A percentile compares a stretch with the other conserved stretches of the same genome.
These are phyloP conservation scores for Diachasma alloeum DNA, from an alignment of 1,140 invertebrate species.

Conservation along the genomic window DNA sequence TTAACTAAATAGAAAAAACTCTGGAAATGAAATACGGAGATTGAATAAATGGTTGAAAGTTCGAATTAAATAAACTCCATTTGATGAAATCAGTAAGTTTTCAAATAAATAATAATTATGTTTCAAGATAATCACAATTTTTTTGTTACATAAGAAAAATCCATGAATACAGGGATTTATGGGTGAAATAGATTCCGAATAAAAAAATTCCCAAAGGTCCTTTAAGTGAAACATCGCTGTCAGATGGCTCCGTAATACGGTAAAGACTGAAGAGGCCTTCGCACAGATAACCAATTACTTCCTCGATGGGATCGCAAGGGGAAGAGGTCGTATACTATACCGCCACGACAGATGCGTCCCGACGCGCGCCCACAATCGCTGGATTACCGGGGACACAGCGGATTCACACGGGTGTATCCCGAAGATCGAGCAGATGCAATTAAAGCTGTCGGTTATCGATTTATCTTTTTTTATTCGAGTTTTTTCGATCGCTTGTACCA, in stretches of 20 bases:
- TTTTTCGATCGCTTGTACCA: too few relatives aligned
- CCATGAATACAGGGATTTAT: background rate
- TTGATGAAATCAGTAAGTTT: too few relatives aligned
- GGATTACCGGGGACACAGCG: conserved; percentile 47
- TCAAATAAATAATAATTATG: too few relatives aligned
- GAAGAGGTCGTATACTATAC: conserved; percentile 1
- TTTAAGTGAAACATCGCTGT: conserved; percentile 37
- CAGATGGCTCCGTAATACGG: conserved; percentile 53
- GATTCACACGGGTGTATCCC: background rate
- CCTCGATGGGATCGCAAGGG: conserved; percentile 31
- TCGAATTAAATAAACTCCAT: too few relatives aligned
- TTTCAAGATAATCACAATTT: background rate
- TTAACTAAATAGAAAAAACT: too few relatives aligned
- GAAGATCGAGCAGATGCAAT: conserved; percentile 45
- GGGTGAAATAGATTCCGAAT: background rate
- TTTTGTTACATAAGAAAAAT: background rate
- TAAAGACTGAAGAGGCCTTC: conserved; percentile 61
- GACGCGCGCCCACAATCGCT: conserved; percentile 53
- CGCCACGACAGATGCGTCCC: conserved; percentile 61
- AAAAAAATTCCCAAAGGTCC: background rate
- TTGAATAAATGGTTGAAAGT: too few relatives aligned
- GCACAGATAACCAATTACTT: conserved; percentile 66
- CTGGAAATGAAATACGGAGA: too few relatives aligned
- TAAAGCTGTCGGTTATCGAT: conserved; percentile 35
- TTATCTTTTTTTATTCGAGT: background rate